These are phyloP conservation scores for Amphiprion percula DNA, from an alignment of 2,113 vertebrate species.

Conservation along the genomic window DNA sequence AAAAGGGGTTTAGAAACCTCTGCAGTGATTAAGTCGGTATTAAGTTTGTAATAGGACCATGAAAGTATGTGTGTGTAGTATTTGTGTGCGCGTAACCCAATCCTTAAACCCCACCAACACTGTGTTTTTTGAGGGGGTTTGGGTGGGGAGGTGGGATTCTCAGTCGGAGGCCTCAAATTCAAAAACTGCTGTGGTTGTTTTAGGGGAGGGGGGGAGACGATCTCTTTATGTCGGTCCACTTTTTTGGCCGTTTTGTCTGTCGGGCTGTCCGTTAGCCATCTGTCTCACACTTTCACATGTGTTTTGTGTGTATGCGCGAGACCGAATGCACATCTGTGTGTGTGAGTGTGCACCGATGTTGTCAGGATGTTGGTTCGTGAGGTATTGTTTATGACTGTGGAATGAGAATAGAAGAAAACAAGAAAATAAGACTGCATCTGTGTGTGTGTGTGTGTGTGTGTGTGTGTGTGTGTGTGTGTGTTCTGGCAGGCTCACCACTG, in stretches of 20 bases:
- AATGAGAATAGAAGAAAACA: conserved; percentile 74
- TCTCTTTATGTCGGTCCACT: conserved; percentile 27
- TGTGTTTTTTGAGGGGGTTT: conserved; percentile 17
- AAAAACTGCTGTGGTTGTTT: conserved; percentile 52
- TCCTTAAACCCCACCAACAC: conserved; percentile 51
- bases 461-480: conserved; percentile 40
- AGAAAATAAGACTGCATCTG: conserved; percentile 71
- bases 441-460: conserved; percentile 48
- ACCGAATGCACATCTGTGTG: conserved; percentile 8
- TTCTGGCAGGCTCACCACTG: conserved; percentile 61
- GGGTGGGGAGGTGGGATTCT: conserved; percentile 4
- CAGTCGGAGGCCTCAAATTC: conserved; percentile 42
- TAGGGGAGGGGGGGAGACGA: not conserved
- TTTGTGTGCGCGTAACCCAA: conserved; percentile 46
- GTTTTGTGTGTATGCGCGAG: not conserved
- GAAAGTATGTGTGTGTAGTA: conserved; percentile 4
- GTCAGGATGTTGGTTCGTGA: conserved; percentile 53
- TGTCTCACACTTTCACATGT: conserved; percentile 25
- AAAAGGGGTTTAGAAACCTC: conserved; percentile 56
- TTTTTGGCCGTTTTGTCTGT: conserved; percentile 2
- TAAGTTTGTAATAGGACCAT: conserved; percentile 55
- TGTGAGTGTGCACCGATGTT: conserved; percentile 6
- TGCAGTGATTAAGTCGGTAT: conserved; percentile 52
- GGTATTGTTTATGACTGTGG: conserved; percentile 64
- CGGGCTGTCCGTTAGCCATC: conserved; percentile 20